A percentile compares a stretch with the other conserved stretches of the same genome.
Evolutionary conservation across 2,888 invertebrate genomes (phyloP).

Genomic region (Netelia melanura): DNA sequence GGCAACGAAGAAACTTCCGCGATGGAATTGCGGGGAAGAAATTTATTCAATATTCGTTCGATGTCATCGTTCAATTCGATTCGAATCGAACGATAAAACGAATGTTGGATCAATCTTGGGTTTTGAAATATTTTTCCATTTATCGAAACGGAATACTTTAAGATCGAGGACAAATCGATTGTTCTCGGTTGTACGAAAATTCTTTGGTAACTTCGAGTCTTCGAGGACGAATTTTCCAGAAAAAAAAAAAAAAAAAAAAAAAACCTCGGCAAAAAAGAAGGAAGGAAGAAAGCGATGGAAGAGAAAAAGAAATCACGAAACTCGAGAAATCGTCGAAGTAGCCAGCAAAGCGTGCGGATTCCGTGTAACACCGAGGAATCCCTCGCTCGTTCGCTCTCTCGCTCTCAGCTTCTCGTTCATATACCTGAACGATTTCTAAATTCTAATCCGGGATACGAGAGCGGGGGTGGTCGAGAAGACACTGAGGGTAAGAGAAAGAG

Average conservation of each 20-base stretch:
- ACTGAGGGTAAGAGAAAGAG: not conserved
- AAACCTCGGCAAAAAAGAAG: not conserved
- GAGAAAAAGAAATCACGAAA: slow-evolving; percentile 22
- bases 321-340: slow-evolving; percentile 6
- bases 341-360: not conserved
- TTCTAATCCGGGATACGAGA: slow-evolving; percentile 61
- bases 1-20: slow-evolving; percentile 1
- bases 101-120: too few relatives aligned
- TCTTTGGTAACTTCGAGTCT: too few relatives aligned
- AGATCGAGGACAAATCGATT: not conserved
- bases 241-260: not conserved
- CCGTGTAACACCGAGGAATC: slow-evolving; percentile 4
- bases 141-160: too few relatives aligned
- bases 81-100: too few relatives aligned
- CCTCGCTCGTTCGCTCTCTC: slow-evolving; percentile 28
- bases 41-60: too few relatives aligned
- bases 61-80: too few relatives aligned
- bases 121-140: too few relatives aligned
- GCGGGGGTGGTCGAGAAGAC: slow-evolving; percentile 8
- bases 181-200: not conserved
- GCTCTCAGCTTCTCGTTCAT: slow-evolving; percentile 4
- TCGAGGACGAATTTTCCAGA: not conserved
- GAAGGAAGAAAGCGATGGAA: not conserved
- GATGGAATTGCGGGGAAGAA: not conserved
- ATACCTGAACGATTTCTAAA: slow-evolving; percentile 65